Base-by-base conservation (phyloP, 2,888 invertebrate species). In the Lacanobia wlatinum region DNA sequence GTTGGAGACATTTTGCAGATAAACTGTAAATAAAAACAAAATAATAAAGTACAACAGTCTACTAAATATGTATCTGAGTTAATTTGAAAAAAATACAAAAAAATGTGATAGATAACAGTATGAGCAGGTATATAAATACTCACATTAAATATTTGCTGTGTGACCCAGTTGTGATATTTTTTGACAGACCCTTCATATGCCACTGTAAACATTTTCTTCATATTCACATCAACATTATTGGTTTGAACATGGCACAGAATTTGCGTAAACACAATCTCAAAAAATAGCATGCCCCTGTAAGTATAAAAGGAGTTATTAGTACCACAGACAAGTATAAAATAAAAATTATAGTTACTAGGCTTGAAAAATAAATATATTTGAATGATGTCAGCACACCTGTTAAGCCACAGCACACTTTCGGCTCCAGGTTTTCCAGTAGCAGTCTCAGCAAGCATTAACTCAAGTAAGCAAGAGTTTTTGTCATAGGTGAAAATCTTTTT, bases 131-230 rank as follows among this genome's bases (percentile, higher is more conserved):
- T 28, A 28, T 14, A 8, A 78, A 18, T 65, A 95, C 96, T 95
- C 96, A 98, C 98, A 90, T 96, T 95, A 91, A 98, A 98, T 63
- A 98, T 92, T 93, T 97, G 97, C 88, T 97, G 97, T 6, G 97
- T 97, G 87, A 98, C 94, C 97, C 98, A 98, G 78, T 97, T 97
- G 87, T 98, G 98, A 90, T 98, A 97, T 76, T 96, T 96, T 90
- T 98, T 97, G 28, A 98, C 93, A 50, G 97, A 97, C 64, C 97
- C 96, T 85, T 97, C 96, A 90, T 98, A 98, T 0, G 98, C 97
- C 75, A 95, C 93, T 83, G 96, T 97, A 64, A 98, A 94, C 89
- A 97, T 97, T 34, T 96, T 96, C 70, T 97, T 97, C 87, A 98
- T 94, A 88, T 97, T 97, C 82, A 97, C 97, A 43, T 96, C 91